Conservation (phyloP, 2,113 vertebrate species). For the Gorsachius goisagi region DNA sequence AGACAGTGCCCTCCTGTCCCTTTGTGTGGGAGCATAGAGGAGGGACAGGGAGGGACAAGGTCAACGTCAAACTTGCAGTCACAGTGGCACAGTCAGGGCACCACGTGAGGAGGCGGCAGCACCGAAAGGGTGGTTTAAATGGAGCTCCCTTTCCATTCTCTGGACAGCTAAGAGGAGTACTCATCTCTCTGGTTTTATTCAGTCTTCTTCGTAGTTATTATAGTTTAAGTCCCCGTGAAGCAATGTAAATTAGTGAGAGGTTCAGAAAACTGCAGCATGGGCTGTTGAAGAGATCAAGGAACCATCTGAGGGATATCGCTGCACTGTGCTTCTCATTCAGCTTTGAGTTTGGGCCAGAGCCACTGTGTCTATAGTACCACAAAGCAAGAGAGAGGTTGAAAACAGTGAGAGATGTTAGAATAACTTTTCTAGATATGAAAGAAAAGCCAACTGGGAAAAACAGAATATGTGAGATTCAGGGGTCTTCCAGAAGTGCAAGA, state of each 20-base stretch:
- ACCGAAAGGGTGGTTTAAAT: background rate
- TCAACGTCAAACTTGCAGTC: background rate
- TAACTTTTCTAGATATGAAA: background rate
- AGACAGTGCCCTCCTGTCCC: background rate
- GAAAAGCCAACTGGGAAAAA: background rate
- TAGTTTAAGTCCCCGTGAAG: background rate
- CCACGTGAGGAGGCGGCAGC: background rate
- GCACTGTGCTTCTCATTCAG: background rate
- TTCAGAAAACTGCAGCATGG: background rate
- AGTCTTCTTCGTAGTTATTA: background rate
- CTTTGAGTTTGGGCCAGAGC: background rate
- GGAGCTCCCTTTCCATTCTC: background rate
- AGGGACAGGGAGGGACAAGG: background rate
- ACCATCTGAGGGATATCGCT: background rate
- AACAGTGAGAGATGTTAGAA: background rate
- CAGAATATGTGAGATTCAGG: background rate
- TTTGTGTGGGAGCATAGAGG: background rate
- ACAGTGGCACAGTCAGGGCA: background rate
- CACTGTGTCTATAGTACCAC: background rate
- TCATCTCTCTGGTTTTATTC: background rate
- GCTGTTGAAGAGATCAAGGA: background rate
- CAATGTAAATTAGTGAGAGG: background rate
- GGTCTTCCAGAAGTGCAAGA: constrained; percentile 14
- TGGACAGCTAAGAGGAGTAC: background rate
- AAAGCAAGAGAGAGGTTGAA: background rate